Percentiles rank a stretch among this genome's conserved stretches.
phyloP scores from a whole-genome alignment of 2,797 vertebrate genomes.

The Champsocephalus gunnari region DNA sequence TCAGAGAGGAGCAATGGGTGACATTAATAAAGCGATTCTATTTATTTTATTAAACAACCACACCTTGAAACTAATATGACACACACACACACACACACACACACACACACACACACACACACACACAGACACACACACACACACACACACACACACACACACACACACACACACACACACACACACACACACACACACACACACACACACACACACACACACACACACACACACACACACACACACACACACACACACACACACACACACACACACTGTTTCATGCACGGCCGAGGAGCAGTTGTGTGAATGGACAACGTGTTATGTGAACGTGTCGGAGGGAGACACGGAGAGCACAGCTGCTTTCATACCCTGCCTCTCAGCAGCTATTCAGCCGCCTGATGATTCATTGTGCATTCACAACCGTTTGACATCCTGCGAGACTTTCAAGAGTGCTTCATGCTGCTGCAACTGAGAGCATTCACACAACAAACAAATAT shows the following conservation, averaged over 20 bases:
- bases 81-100: not conserved
- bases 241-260: too few relatives aligned
- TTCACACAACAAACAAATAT: conserved; percentile 25
- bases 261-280: too few relatives aligned
- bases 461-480: conserved; percentile 45
- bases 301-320: conserved; percentile 57
- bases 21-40: conserved; percentile 32
- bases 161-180: too few relatives aligned
- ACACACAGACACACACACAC: too few relatives aligned
- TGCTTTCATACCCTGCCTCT: conserved; percentile 51
- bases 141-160: too few relatives aligned
- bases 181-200: too few relatives aligned
- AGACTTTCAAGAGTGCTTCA: conserved; percentile 45
- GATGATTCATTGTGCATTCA: conserved; percentile 72
- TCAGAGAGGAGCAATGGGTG: not conserved
- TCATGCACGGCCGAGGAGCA: conserved; percentile 25
- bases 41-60: conserved; percentile 16
- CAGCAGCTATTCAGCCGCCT: conserved; percentile 38
- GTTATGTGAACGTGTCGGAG: conserved; percentile 42
- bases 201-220: too few relatives aligned
- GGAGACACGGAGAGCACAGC: conserved; percentile 51
- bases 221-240: too few relatives aligned
- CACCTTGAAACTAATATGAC: conserved; percentile 25
- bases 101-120: too few relatives aligned
- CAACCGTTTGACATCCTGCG: conserved; percentile 53